phyloP scores from a whole-genome alignment of 2,888 invertebrate species.

The Lamproptera curius region DNA sequence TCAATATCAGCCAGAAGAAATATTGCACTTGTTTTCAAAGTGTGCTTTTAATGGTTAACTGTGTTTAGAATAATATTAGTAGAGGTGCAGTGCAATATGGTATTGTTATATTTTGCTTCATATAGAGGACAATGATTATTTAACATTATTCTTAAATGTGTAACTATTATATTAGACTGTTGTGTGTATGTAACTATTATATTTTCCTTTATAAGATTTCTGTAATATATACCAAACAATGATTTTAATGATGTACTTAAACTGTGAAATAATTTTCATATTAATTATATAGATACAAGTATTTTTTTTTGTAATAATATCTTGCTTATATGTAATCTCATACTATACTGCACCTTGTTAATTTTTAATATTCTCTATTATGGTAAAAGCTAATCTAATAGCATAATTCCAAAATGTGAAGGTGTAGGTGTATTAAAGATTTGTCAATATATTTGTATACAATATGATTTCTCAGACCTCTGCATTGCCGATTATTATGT shows the following conservation, averaged over 20 bases:
- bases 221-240: conserved; percentile 33
- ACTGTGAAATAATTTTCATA: conserved; percentile 12
- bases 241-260: conserved; percentile 43
- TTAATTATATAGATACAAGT: neutral
- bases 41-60: conserved; percentile 30
- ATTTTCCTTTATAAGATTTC: no score
- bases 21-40: conserved; percentile 6
- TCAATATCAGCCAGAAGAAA: conserved; percentile 3
- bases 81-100: conserved; percentile 65
- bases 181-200: no score
- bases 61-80: conserved; percentile 34
- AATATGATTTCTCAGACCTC: conserved; percentile 72
- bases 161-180: no score
- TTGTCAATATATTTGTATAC: conserved; percentile 71
- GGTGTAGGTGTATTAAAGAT: conserved; percentile 68
- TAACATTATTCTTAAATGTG: no score
- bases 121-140: no score
- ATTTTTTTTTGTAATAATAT: conserved; percentile 32
- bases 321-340: conserved; percentile 44
- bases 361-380: conserved; percentile 56
- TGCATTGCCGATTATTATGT: conserved; percentile 78
- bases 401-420: conserved; percentile 65
- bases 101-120: conserved; percentile 25
- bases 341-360: conserved; percentile 55
- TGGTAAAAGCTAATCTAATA: conserved; percentile 60